Conservation (phyloP, 1,140 invertebrate genomes). For the Aphelinus atriplicis region DNA sequence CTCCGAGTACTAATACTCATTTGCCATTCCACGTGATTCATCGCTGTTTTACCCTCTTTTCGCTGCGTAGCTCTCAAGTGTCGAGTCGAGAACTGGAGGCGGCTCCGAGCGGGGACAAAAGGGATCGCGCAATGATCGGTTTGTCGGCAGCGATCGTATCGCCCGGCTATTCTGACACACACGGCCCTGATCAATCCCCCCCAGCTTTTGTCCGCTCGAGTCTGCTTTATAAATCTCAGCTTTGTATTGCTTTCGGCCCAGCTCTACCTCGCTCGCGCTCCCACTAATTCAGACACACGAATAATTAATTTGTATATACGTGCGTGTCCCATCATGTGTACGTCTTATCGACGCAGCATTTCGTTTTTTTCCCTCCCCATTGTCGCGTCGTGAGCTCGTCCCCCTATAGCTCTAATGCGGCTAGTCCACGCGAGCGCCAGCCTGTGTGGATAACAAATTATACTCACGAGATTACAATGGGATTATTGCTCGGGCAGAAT, state of each 20-base stretch:
- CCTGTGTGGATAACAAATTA: too few relatives aligned
- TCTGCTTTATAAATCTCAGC: constrained; percentile 45
- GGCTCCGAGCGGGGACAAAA: constrained; percentile 29
- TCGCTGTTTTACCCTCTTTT: constrained; percentile 32
- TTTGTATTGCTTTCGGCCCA: not conserved
- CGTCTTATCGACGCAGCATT: too few relatives aligned
- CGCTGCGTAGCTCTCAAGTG: constrained; percentile 16
- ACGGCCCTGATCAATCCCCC: constrained; percentile 53
- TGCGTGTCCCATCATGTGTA: too few relatives aligned
- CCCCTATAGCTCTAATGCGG: too few relatives aligned
- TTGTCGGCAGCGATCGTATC: constrained; percentile 42
- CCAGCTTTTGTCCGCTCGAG: constrained; percentile 50
- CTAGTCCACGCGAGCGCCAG: too few relatives aligned
- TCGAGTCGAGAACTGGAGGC: constrained; percentile 31
- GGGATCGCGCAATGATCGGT: constrained; percentile 33
- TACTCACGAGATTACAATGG: too few relatives aligned
- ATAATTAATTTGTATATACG: not conserved
- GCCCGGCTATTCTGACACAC: constrained; percentile 49
- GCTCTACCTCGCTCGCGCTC: not conserved
- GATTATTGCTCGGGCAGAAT: too few relatives aligned
- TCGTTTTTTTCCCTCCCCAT: not conserved
- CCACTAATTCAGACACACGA: not conserved
- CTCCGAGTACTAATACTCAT: constrained; percentile 21
- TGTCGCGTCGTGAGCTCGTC: not conserved
- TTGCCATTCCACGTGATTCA: constrained; percentile 21